Evolutionary conservation across 2,797 vertebrate genomes (phyloP).

Genomic region (Peromyscus melanophrys): DNA sequence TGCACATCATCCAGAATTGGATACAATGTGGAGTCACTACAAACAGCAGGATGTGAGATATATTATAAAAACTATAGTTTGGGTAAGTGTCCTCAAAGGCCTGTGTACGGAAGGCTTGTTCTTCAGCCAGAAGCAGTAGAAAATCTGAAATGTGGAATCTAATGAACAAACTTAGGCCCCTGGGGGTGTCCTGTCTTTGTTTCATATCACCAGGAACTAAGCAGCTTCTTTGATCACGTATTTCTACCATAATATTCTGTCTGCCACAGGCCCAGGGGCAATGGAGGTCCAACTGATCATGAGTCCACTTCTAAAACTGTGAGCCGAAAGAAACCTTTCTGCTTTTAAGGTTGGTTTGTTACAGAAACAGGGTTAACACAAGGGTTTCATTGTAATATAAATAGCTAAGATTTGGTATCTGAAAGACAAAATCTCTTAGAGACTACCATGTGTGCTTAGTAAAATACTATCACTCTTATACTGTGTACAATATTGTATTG

Average conservation of each 20-base stretch:
- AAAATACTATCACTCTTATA: neutral
- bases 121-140: neutral
- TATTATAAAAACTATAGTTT: constrained; percentile 12
- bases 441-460: neutral
- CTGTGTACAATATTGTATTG: neutral
- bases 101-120: neutral
- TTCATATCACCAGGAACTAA: neutral
- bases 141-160: too few species aligned
- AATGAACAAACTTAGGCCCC: neutral
- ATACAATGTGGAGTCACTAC: neutral
- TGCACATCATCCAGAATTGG: neutral
- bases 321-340: neutral
- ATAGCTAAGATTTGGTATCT: neutral
- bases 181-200: neutral
- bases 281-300: neutral
- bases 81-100: neutral
- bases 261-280: neutral
- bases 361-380: neutral
- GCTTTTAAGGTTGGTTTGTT: neutral
- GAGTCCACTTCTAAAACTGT: neutral
- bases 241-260: neutral
- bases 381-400: neutral
- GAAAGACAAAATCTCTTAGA: neutral
- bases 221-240: neutral
- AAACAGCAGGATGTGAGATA: neutral